Percentiles rank a stretch among this genome's conserved stretches.
phyloP scores from a whole-genome alignment of 2,113 vertebrate species.

The Cephalopholis sonnerati region DNA sequence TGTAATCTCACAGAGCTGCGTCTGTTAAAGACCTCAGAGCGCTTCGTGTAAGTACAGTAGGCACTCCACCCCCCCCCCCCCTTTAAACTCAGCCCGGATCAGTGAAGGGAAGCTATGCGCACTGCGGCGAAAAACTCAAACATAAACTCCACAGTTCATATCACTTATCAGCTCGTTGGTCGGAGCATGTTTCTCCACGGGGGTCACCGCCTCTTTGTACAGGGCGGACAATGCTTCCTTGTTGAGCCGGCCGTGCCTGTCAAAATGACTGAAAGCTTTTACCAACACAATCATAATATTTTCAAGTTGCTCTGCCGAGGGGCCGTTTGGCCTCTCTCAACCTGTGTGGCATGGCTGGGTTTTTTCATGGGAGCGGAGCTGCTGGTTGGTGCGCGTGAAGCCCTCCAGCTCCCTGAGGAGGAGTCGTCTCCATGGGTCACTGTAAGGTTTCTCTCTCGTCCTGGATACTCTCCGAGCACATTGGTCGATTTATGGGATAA shows the following conservation, averaged over 20 bases:
- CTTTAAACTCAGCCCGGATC: conserved; percentile 16
- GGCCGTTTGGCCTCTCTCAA: conserved; percentile 36
- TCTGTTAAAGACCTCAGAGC: conserved; percentile 29
- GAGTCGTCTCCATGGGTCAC: conserved; percentile 63
- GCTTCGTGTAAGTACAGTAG: neutral
- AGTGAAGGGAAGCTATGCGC: conserved; percentile 30
- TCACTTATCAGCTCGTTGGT: conserved; percentile 76
- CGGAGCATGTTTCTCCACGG: conserved; percentile 44
- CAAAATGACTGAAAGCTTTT: conserved; percentile 75
- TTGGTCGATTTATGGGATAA: conserved; percentile 39
- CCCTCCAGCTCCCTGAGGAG: conserved; percentile 44
- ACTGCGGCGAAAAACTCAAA: conserved; percentile 23
- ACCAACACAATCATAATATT: conserved; percentile 68
- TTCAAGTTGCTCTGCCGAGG: conserved; percentile 47
- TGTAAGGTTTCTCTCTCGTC: conserved; percentile 26
- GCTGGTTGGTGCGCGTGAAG: conserved; percentile 44
- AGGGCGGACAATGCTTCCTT: conserved; percentile 56
- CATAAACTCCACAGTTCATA: conserved; percentile 73
- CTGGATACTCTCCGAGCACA: conserved; percentile 8
- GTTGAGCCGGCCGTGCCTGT: conserved; percentile 56
- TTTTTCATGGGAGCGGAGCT: conserved; percentile 56
- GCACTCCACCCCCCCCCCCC: neutral
- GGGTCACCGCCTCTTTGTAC: conserved; percentile 35
- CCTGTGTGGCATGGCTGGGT: conserved; percentile 75
- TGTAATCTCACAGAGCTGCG: conserved; percentile 2